A percentile compares a stretch with the other conserved stretches of the same genome.
Conservation (phyloP, 1,140 invertebrate genomes). For the Brachystomella parvula region DNA sequence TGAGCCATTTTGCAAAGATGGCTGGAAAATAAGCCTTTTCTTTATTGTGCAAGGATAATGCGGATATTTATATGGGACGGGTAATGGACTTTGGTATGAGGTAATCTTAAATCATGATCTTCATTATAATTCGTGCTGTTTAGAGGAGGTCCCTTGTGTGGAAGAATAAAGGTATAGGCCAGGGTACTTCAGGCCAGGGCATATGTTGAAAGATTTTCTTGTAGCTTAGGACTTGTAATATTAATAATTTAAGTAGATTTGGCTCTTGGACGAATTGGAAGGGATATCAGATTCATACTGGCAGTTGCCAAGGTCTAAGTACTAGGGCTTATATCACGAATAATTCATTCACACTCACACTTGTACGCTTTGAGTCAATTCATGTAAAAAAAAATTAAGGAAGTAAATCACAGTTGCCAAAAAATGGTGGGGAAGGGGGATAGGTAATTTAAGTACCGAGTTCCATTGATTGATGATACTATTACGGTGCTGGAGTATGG, state of each 20-base stretch:
- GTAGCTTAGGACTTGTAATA: neutral
- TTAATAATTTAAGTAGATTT: conserved; percentile 4
- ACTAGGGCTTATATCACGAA: neutral
- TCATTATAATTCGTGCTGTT: neutral
- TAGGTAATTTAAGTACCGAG: neutral
- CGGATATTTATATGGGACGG: neutral
- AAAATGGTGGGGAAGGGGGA: neutral
- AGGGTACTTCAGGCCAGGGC: neutral
- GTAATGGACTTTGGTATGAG: neutral
- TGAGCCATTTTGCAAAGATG: neutral
- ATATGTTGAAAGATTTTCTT: neutral
- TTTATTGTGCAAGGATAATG: neutral
- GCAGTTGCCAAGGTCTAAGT: neutral
- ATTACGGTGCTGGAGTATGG: neutral
- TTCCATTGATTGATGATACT: neutral
- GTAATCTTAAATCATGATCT: neutral
- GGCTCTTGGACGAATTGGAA: neutral
- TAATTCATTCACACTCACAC: neutral
- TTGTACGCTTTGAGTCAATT: neutral
- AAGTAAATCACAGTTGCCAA: conserved; percentile 4
- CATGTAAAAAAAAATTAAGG: neutral
- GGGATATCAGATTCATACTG: neutral
- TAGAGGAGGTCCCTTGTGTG: neutral
- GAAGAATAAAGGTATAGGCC: neutral
- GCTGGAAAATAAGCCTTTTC: neutral